Evolutionary conservation across 2,888 invertebrate genomes (phyloP).

Genomic region (Epinotia brunnichana): DNA sequence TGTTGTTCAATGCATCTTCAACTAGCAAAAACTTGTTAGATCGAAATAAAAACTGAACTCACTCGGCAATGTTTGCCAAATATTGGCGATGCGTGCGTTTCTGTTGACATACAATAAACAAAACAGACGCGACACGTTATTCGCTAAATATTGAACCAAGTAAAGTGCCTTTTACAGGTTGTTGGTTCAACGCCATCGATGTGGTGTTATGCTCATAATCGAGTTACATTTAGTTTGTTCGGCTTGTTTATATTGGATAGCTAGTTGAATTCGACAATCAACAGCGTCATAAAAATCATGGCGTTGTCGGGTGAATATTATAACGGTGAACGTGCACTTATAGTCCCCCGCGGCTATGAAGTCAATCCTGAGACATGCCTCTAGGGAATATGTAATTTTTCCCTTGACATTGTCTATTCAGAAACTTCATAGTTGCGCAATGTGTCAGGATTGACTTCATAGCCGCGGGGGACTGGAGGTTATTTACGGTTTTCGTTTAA

Average conservation of each 20-base stretch:
- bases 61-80: background rate
- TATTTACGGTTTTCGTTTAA: too few relatives aligned
- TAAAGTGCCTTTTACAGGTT: constrained; percentile 13
- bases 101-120: constrained; percentile 10
- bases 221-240: too few relatives aligned
- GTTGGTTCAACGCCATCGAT: background rate
- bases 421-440: too few relatives aligned
- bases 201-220: background rate
- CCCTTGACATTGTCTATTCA: too few relatives aligned
- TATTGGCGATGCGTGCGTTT: background rate
- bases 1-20: background rate
- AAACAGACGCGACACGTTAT: background rate
- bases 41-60: background rate
- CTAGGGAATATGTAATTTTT: too few relatives aligned
- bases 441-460: too few relatives aligned
- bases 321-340: background rate
- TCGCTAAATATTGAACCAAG: constrained; percentile 5
- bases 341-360: too few relatives aligned
- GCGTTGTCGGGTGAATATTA: background rate
- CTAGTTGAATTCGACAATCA: too few relatives aligned
- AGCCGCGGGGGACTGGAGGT: too few relatives aligned
- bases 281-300: too few relatives aligned
- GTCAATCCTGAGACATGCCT: too few relatives aligned
- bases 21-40: background rate
- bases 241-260: too few relatives aligned